Percentiles rank a stretch among this genome's conserved stretches.
phyloP scores from a whole-genome alignment of 2,888 invertebrate genomes.

The Melanophora roralis region DNA sequence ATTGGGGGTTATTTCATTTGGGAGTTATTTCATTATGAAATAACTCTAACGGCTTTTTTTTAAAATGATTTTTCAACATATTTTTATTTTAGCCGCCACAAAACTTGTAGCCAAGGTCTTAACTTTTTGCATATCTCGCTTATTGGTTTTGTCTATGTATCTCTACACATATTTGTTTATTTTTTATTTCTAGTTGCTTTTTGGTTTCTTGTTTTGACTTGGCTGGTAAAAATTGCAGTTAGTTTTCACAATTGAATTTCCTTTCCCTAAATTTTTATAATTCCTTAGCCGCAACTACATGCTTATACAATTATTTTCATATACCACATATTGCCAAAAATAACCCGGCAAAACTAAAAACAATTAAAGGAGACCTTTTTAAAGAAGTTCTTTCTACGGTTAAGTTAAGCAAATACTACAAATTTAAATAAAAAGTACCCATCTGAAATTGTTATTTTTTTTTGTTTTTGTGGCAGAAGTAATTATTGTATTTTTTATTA shows the following conservation, averaged over 20 bases:
- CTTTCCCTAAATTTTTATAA: constrained; percentile 52
- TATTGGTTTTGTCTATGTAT: constrained; percentile 17
- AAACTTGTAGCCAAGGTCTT: constrained; percentile 51
- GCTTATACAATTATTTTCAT: background rate
- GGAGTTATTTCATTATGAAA: constrained; percentile 31
- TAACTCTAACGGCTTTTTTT: constrained; percentile 50
- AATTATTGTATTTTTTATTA: too few relatives aligned
- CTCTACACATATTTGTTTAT: too few relatives aligned
- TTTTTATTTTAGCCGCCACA: constrained; percentile 53
- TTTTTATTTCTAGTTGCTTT: constrained; percentile 6
- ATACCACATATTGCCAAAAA: too few relatives aligned
- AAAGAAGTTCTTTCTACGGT: too few relatives aligned
- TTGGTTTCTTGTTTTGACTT: background rate
- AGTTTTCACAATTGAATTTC: constrained; percentile 58
- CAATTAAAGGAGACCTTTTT: too few relatives aligned
- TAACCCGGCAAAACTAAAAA: background rate
- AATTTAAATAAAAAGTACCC: too few relatives aligned
- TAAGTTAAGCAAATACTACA: too few relatives aligned
- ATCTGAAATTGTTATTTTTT: too few relatives aligned
- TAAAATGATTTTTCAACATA: constrained; percentile 12
- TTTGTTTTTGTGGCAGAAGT: too few relatives aligned
- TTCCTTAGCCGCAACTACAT: constrained; percentile 10
- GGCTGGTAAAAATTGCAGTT: constrained; percentile 48
- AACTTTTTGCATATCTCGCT: constrained; percentile 4
- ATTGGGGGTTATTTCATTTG: background rate